These are phyloP conservation scores for Chelonoidis abingdonii DNA, from an alignment of 2,113 vertebrate species.

Conservation along the genomic window DNA sequence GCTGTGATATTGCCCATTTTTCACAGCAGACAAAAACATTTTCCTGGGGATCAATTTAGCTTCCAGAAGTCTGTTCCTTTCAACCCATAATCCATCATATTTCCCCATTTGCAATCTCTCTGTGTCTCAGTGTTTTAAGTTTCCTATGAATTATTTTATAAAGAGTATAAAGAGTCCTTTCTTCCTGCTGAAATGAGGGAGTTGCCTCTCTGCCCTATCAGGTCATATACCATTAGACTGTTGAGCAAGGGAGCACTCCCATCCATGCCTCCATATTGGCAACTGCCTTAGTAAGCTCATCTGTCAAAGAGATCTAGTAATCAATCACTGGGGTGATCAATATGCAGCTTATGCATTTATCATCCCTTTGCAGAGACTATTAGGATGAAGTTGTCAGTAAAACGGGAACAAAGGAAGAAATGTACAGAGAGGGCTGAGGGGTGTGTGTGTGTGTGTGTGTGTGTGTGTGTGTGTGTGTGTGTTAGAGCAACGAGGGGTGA, in stretches of 20 bases:
- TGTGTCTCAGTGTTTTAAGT: slow-evolving; percentile 86
- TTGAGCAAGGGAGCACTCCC: slow-evolving; percentile 79
- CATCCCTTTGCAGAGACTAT: slow-evolving; percentile 85
- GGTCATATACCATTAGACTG: slow-evolving; percentile 82
- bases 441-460: neutral
- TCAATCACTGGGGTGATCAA: slow-evolving; percentile 90
- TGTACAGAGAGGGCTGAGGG: slow-evolving; percentile 41
- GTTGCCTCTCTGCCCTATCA: slow-evolving; percentile 59
- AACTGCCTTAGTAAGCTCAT: slow-evolving; percentile 86
- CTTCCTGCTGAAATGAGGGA: slow-evolving; percentile 74
- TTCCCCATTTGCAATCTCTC: slow-evolving; percentile 86
- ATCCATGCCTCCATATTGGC: slow-evolving; percentile 84
- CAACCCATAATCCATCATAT: slow-evolving; percentile 99
- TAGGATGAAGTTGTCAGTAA: slow-evolving; percentile 83
- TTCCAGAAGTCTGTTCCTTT: slow-evolving; percentile 91
- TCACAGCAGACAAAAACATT: slow-evolving; percentile 99
- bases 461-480: neutral
- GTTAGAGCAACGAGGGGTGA: slow-evolving; percentile 50
- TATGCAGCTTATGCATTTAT: slow-evolving; percentile 92
- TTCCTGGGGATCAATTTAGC: slow-evolving; percentile 97
- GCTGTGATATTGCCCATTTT: slow-evolving; percentile 94
- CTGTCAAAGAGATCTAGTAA: slow-evolving; percentile 87
- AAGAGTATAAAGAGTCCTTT: slow-evolving; percentile 75
- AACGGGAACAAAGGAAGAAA: slow-evolving; percentile 73
- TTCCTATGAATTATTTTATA: slow-evolving; percentile 87